Percentiles rank a stretch among this genome's conserved stretches.
phyloP scores from a whole-genome alignment of 2,888 invertebrate species.

The Apotomis capreana region DNA sequence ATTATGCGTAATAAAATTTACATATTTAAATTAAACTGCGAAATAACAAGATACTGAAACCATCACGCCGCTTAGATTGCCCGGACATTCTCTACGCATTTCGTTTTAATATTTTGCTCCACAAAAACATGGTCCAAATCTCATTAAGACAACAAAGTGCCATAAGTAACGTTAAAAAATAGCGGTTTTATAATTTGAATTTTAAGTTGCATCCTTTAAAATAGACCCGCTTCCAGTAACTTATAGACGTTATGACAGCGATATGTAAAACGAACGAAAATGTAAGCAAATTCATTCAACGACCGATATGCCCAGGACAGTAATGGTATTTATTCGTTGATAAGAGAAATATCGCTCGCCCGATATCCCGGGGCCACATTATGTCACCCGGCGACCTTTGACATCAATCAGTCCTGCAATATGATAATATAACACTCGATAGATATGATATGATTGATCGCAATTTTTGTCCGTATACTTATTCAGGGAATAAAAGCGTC shows the following conservation, averaged over 20 bases:
- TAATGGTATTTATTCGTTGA: conserved; percentile 27
- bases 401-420: conserved; percentile 66
- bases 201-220: conserved; percentile 2
- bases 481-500: conserved; percentile 6
- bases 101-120: conserved; percentile 45
- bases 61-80: conserved; percentile 70
- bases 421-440: conserved; percentile 53
- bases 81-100: conserved; percentile 56
- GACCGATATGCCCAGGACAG: conserved; percentile 1
- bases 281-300: conserved; percentile 5
- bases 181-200: not conserved
- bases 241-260: conserved; percentile 1
- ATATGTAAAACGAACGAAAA: not conserved
- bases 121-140: conserved; percentile 32
- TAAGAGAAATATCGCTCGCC: conserved; percentile 42
- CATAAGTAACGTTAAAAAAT: conserved; percentile 12
- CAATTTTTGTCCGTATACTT: conserved; percentile 48
- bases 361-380: conserved; percentile 35
- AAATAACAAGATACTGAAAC: conserved; percentile 80
- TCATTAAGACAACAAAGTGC: conserved; percentile 28
- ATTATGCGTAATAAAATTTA: conserved; percentile 83
- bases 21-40: conserved; percentile 83
- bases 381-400: conserved; percentile 60
- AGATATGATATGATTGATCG: conserved; percentile 45
- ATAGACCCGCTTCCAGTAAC: not conserved